These are phyloP conservation scores for Philantomba maxwellii DNA, from an alignment of 2,113 vertebrate species.

Conservation along the genomic window DNA sequence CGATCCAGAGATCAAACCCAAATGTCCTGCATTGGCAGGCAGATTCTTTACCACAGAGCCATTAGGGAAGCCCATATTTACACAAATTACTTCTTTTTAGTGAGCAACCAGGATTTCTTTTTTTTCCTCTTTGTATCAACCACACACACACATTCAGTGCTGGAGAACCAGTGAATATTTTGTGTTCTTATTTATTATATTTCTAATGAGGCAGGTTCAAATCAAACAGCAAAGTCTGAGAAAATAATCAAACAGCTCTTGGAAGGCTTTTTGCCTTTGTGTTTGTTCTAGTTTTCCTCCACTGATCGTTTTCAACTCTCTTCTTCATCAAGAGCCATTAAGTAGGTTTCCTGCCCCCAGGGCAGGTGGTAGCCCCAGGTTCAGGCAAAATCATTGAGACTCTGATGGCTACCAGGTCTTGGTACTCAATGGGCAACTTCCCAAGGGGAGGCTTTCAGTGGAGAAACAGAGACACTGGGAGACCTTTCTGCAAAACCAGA, in stretches of 20 bases:
- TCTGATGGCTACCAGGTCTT: not conserved
- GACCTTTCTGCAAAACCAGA: not conserved
- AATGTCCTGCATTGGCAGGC: not conserved
- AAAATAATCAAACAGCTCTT: not conserved
- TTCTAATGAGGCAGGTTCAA: constrained; percentile 65
- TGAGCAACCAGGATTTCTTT: constrained; percentile 70
- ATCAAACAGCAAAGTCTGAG: constrained; percentile 26
- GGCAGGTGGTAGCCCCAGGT: not conserved
- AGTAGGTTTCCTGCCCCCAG: not conserved
- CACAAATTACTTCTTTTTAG: constrained; percentile 64
- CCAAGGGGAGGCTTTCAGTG: not conserved
- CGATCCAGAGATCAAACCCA: not conserved
- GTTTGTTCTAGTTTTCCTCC: not conserved
- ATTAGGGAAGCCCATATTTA: constrained; percentile 4
- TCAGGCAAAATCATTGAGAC: not conserved
- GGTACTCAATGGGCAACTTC: not conserved
- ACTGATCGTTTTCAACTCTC: not conserved
- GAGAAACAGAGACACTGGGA: not conserved
- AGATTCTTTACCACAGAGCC: not conserved
- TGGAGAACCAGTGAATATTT: not conserved
- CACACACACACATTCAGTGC: constrained; percentile 11
- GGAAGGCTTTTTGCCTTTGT: not conserved
- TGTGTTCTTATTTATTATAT: constrained; percentile 65
- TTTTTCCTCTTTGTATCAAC: constrained; percentile 61
- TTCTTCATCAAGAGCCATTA: not conserved